Evolutionary conservation across 1,140 invertebrate genomes (phyloP), one percentile per base, ranked within the genome.

Genomic region (Planococcus citri): DNA sequence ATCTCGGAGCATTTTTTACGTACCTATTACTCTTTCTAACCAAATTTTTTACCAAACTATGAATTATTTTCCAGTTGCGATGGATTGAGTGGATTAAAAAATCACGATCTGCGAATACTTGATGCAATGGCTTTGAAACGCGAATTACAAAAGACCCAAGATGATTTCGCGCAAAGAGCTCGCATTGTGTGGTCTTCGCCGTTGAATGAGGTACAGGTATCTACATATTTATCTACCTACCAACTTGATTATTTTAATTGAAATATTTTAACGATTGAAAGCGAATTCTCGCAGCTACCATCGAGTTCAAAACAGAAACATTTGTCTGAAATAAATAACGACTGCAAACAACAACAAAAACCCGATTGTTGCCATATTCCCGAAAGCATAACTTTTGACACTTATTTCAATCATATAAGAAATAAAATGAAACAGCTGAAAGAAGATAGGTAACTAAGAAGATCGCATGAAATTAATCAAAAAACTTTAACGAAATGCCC

Each of bases 121-220:
- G 74, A 76, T 12, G 72, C 70, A 17, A 73, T 76, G 72, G 72
- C 73, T 2, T 61, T 74, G 20, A 75, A 75, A 51, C 73, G 73
- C 25, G 73, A 74, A 61, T 64, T 73, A 68, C 72, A 72, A 68
- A 27, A 70, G 21, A 67, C 73, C 25, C 67, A 70, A 20, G 72
- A 76, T 29, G 72, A 74, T 68, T 29, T 74, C 41, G 74, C 75
- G 0, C 71, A 76, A 24, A 71, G 70, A 51, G 73, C 74, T 3
- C 74, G 75, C 70, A 24, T 74, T 10, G 29, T 74, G 8, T 76
- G 75, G 75, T 73, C 41, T 51, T 51, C 41, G 2, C 3, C 41
- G 4, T 17, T 17, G n/a, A 51, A 51, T n/a, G 41, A 51, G 41
- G 41, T 51, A 33, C 12, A 3, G 29, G 3, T 6, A 33, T 6